Conservation (phyloP, 2,888 invertebrate genomes). For the Odontomyia ornata region DNA sequence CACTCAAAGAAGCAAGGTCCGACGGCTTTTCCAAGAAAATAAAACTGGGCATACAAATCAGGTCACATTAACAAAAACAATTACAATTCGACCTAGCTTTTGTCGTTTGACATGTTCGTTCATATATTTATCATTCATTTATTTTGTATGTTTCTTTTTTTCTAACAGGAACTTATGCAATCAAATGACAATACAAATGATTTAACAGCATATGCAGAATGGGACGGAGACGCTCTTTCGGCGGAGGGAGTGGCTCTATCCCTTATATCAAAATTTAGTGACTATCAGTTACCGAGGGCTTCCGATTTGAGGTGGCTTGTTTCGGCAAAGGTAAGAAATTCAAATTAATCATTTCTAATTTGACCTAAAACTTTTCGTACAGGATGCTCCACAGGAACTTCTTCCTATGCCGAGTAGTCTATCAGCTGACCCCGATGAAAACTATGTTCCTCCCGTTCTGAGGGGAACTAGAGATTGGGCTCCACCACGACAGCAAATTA, state of each 20-base stretch:
- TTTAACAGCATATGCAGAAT: constrained; percentile 58
- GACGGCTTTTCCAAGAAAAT: too few species aligned
- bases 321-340: constrained; percentile 66
- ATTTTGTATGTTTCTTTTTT: too few species aligned
- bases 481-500: constrained; percentile 83
- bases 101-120: too few species aligned
- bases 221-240: constrained; percentile 67
- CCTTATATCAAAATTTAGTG: constrained; percentile 78
- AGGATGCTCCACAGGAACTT: constrained; percentile 80
- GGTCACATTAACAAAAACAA: too few species aligned
- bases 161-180: constrained; percentile 36
- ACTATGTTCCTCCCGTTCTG: constrained; percentile 65
- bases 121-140: too few species aligned
- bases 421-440: constrained; percentile 72
- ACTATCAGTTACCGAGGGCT: constrained; percentile 78
- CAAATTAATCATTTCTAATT: not conserved
- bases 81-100: too few species aligned
- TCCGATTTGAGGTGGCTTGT: constrained; percentile 84
- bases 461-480: constrained; percentile 86
- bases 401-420: constrained; percentile 79
- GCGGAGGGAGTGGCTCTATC: constrained; percentile 84
- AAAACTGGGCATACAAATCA: too few species aligned
- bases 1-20: too few species aligned
- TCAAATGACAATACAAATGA: constrained; percentile 49
- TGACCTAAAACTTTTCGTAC: too few species aligned